Conservation (phyloP, 2,113 vertebrate genomes). For the Tympanuchus pallidicinctus region DNA sequence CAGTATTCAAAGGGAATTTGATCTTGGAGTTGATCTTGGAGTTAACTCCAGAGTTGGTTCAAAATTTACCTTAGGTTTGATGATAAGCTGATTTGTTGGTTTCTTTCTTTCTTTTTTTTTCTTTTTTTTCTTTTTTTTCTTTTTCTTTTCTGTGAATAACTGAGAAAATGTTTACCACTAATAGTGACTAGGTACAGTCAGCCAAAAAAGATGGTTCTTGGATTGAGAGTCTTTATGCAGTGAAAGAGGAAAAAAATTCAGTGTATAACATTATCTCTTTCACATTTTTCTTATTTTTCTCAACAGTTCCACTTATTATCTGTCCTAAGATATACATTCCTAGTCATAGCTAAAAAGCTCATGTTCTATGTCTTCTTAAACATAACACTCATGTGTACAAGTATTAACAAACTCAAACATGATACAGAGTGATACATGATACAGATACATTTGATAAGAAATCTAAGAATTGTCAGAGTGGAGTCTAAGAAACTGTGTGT, state of each 20-base stretch:
- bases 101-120: neutral
- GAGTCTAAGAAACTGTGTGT: neutral
- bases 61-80: neutral
- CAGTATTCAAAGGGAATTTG: neutral
- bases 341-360: neutral
- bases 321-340: neutral
- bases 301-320: neutral
- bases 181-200: neutral
- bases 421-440: neutral
- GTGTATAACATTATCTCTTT: neutral
- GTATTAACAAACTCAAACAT: neutral
- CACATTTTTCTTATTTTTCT: neutral
- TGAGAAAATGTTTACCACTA: slow-evolving; percentile 7
- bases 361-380: neutral
- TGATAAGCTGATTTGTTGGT: neutral
- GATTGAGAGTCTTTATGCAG: neutral
- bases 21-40: neutral
- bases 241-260: neutral
- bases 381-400: neutral
- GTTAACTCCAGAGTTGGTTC: neutral
- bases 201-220: neutral
- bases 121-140: neutral
- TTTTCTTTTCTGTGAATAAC: neutral
- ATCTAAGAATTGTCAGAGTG: neutral
- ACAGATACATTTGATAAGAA: neutral